Conservation (phyloP, 2,888 invertebrate genomes). For the Drosophila rubida region DNA sequence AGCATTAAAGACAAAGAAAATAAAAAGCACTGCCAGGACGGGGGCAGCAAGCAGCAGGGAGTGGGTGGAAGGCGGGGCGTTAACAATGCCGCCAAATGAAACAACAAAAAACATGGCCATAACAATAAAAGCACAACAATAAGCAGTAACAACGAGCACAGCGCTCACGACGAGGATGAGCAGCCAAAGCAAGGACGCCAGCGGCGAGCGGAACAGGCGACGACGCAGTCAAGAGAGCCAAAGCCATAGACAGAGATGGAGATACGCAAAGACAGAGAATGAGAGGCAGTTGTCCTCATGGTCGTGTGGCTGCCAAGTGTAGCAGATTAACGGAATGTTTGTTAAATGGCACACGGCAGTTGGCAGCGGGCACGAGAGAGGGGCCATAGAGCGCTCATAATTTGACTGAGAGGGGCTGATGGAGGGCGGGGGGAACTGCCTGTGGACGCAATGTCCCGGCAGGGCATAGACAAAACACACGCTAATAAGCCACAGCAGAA, state of each 20-base stretch:
- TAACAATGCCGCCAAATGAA: slow-evolving; percentile 78
- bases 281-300: slow-evolving; percentile 43
- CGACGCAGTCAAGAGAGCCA: no score
- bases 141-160: slow-evolving; percentile 73
- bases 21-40: neutral
- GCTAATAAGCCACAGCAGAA: slow-evolving; percentile 63
- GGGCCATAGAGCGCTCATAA: slow-evolving; percentile 45
- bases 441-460: slow-evolving; percentile 41
- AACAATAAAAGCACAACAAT: slow-evolving; percentile 78
- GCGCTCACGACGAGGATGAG: slow-evolving; percentile 35
- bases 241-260: slow-evolving; percentile 6
- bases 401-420: slow-evolving; percentile 47
- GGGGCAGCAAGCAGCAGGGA: neutral
- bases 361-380: slow-evolving; percentile 5
- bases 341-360: slow-evolving; percentile 70
- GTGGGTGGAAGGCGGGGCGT: slow-evolving; percentile 6
- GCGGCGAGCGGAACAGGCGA: slow-evolving; percentile 18
- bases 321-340: slow-evolving; percentile 78
- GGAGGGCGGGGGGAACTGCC: slow-evolving; percentile 11
- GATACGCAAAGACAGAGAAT: neutral
- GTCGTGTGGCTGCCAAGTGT: slow-evolving; percentile 73
- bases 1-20: slow-evolving; percentile 64
- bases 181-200: slow-evolving; percentile 41
- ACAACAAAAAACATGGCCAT: slow-evolving; percentile 75
- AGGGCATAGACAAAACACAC: slow-evolving; percentile 55